Percentiles rank a stretch among this genome's conserved stretches.
Evolutionary conservation across 2,888 invertebrate species (phyloP).

Genomic region (Augiades crinisus): DNA sequence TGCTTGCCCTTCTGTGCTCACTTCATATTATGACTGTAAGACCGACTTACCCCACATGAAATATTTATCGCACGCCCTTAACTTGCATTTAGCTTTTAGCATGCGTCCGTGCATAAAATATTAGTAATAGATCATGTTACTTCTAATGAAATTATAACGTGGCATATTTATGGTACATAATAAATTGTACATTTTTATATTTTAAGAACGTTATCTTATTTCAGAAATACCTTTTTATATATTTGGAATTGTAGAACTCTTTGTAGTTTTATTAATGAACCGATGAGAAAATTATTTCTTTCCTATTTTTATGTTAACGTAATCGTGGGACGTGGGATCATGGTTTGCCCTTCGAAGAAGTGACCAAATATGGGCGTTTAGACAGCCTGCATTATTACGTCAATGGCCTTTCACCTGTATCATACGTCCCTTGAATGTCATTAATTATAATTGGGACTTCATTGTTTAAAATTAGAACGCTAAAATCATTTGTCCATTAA

Average conservation of each 20-base stretch:
- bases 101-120: constrained; percentile 23
- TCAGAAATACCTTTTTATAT: no score
- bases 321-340: no score
- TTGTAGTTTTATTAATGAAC: no score
- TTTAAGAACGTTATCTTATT: neutral
- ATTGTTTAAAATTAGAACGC: constrained; percentile 8
- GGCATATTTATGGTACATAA: neutral
- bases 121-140: constrained; percentile 16
- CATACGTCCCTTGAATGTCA: neutral
- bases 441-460: no score
- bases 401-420: neutral
- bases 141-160: constrained; percentile 12
- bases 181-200: neutral
- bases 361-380: no score
- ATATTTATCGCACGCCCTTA: constrained; percentile 23
- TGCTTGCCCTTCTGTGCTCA: neutral
- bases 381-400: no score
- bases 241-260: no score
- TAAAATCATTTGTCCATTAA: constrained; percentile 19
- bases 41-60: constrained; percentile 23
- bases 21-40: constrained; percentile 17
- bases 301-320: no score
- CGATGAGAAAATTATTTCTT: no score
- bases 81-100: constrained; percentile 21
- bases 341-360: no score